Evolutionary conservation across 2,888 invertebrate genomes (phyloP), one percentile per base, ranked within the genome.

Genomic region (Melieria picta): DNA sequence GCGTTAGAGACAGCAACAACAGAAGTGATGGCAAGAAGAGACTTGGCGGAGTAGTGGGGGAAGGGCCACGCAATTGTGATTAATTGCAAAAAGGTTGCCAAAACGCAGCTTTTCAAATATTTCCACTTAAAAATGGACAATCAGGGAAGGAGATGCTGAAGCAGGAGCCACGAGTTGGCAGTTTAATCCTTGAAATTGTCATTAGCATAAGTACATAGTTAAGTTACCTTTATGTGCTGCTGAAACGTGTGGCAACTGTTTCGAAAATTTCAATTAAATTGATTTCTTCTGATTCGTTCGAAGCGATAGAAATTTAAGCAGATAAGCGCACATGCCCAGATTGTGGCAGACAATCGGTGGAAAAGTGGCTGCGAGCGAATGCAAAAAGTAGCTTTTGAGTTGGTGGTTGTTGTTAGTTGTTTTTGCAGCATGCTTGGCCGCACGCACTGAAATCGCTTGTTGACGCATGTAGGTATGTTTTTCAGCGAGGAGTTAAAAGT

Each of bases 361-460:
- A 30, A 30, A 30, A 30, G 30, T 30, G 30, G 30, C 30, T 30
- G 30, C 30, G 30, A 30, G 30, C 30, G 30, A 30, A 30, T 30
- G 30, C 30, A 30, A 30, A 30, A 30, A 30, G 30, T 30, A 3
- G 30, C 30, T 30, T 30, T 2, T 1, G 30, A 1, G 30, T 30
- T 30, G 30, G 30, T 30, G 30, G 30, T 30, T 30, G 16, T 16
- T 16, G 16, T 16, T 16, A 16, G 16, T 16, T 16, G 16, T 16
- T 16, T 0, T 16, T 16, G 2, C 30, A 30, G 45, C 55, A 67
- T 72, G 60, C 67, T 68, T 61, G 65, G 73, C 61, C 58, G 72
- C 72, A 74, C 69, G 63, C 71, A 74, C 72, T 66, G 50, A 69
- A 71, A 69, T 58, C 64, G 50, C 42, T 42, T 42, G 4, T 42